Conservation (phyloP, 2,797 vertebrate genomes). For the Gadopsis bispinosus region DNA sequence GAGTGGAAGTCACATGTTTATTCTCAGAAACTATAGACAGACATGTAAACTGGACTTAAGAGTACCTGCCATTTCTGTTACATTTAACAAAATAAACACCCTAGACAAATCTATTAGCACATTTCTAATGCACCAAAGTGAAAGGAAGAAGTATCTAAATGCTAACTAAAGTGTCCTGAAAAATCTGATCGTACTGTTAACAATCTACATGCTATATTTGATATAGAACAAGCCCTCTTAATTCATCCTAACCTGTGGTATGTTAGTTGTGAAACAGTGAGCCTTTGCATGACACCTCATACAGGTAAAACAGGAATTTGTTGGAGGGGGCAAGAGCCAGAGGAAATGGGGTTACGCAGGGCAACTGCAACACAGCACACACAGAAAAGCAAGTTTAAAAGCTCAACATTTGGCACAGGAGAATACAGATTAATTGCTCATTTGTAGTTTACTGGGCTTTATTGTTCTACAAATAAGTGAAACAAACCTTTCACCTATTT, state of each 20-base stretch:
- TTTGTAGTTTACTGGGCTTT: background rate
- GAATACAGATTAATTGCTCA: background rate
- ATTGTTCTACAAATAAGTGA: background rate
- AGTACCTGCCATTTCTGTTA: background rate
- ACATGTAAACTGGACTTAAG: background rate
- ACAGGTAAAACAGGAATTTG: conserved; percentile 84
- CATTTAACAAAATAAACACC: conserved; percentile 5
- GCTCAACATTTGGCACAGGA: background rate
- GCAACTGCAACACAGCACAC: conserved; percentile 37
- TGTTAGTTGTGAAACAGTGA: conserved; percentile 78
- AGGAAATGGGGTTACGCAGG: conserved; percentile 67
- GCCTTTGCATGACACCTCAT: conserved; percentile 73
- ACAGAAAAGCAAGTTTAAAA: conserved; percentile 26
- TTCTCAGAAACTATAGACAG: background rate
- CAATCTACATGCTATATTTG: conserved; percentile 13
- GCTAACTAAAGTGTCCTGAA: background rate
- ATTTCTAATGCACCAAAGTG: background rate
- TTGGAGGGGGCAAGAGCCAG: conserved; percentile 69
- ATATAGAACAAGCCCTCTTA: conserved; percentile 25
- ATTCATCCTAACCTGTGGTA: conserved; percentile 55
- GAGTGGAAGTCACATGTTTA: conserved; percentile 22
- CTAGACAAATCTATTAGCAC: background rate
- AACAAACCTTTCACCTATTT: background rate
- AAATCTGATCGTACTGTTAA: background rate
- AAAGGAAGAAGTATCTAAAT: background rate